Conservation (phyloP, 37 sponge, comb jelly and placozoan genomes). For the Lycopodina hypogea region DNA sequence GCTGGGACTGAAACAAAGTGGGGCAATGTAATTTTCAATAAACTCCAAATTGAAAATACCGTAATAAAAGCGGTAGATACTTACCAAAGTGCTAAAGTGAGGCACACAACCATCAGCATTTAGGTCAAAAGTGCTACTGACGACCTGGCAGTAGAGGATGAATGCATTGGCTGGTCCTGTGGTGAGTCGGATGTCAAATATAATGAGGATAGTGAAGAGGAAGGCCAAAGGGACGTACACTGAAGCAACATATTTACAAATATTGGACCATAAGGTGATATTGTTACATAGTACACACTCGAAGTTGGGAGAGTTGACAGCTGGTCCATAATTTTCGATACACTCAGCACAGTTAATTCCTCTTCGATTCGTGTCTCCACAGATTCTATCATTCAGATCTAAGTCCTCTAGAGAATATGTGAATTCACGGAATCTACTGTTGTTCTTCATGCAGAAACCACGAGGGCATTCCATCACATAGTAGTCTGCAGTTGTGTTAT, state of each 20-base stretch:
- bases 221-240: conserved; percentile 49
- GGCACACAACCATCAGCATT: conserved; percentile 35
- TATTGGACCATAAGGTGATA: background rate
- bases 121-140: conserved; percentile 24
- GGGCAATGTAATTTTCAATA: conserved; percentile 15
- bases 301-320: conserved; percentile 13
- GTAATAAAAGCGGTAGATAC: conserved; percentile 13
- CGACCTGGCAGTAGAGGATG: conserved; percentile 65
- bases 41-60: conserved; percentile 54
- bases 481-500: background rate
- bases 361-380: conserved; percentile 37
- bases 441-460: background rate
- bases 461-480: background rate
- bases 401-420: background rate
- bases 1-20: conserved; percentile 17
- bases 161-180: conserved; percentile 74
- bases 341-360: conserved; percentile 65
- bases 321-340: conserved; percentile 28
- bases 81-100: background rate
- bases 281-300: conserved; percentile 31
- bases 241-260: conserved; percentile 46
- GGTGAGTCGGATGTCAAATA: conserved; percentile 60
- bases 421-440: background rate
- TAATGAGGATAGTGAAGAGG: conserved; percentile 43
- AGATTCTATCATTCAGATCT: background rate